Conservation (phyloP, 2,888 invertebrate genomes). For the Scaptomyza tumidula region DNA sequence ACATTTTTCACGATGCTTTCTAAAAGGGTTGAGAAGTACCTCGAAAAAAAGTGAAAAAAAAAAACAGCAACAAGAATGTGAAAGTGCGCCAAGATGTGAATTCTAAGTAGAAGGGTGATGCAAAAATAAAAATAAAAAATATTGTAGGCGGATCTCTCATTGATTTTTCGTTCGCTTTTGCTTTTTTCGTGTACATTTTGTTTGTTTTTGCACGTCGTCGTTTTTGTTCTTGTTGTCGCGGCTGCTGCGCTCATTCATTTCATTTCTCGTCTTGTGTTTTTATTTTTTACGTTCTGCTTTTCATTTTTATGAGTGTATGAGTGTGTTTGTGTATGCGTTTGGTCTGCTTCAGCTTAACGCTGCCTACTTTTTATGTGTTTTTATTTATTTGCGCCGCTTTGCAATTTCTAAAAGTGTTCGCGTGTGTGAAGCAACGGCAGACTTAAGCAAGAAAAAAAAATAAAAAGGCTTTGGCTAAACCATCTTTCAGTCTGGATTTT, state of each 20-base stretch:
- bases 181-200: constrained; percentile 24
- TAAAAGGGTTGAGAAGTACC: constrained; percentile 70
- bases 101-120: constrained; percentile 25
- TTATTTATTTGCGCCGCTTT: constrained; percentile 80
- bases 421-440: constrained; percentile 44
- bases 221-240: constrained; percentile 26
- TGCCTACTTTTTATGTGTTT: constrained; percentile 80
- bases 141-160: constrained; percentile 54
- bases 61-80: constrained; percentile 32
- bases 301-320: constrained; percentile 62
- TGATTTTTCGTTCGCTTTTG: constrained; percentile 57
- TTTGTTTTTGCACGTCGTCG: background rate
- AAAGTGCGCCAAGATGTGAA: constrained; percentile 55
- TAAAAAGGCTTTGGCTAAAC: constrained; percentile 59
- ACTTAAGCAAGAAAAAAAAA: constrained; percentile 26
- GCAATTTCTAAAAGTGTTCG: constrained; percentile 80
- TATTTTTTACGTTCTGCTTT: constrained; percentile 69
- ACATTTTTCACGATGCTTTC: constrained; percentile 65
- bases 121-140: constrained; percentile 16
- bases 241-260: constrained; percentile 72
- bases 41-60: constrained; percentile 15
- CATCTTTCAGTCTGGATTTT: constrained; percentile 14
- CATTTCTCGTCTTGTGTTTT: constrained; percentile 70
- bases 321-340: constrained; percentile 23
- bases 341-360: constrained; percentile 42